Conservation (phyloP, 2,113 vertebrate genomes). For the Copsychus sechellarum region DNA sequence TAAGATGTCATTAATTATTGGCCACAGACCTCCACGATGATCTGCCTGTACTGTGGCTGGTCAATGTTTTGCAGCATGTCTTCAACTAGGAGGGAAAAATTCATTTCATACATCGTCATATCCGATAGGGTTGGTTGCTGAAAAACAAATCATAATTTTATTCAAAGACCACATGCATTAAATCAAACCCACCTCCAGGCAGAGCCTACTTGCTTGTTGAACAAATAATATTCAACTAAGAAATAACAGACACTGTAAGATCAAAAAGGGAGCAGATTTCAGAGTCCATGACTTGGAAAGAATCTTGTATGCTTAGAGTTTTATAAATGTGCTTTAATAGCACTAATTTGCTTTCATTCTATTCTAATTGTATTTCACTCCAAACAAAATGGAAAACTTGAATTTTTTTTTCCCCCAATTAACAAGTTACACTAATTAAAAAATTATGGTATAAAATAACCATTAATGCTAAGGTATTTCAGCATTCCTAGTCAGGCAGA, state of each 20-base stretch:
- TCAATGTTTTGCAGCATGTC: slow-evolving; percentile 92
- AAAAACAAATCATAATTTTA: slow-evolving; percentile 31
- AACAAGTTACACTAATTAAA: background rate
- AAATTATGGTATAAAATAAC: background rate
- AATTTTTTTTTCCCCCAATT: background rate
- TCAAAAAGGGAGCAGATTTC: background rate
- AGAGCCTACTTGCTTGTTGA: background rate
- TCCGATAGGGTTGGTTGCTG: slow-evolving; percentile 98
- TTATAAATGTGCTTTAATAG: background rate
- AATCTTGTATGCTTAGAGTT: background rate
- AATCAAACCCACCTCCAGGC: background rate
- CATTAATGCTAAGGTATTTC: background rate
- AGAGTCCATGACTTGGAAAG: background rate
- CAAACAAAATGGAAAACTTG: background rate
- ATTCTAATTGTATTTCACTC: background rate
- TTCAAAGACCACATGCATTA: background rate
- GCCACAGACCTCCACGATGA: slow-evolving; percentile 90
- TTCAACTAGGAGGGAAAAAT: slow-evolving; percentile 98
- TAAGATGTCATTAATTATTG: background rate
- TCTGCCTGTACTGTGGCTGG: slow-evolving; percentile 92
- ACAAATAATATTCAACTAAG: background rate
- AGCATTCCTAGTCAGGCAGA: background rate
- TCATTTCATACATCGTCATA: slow-evolving; percentile 99
- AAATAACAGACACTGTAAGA: background rate
- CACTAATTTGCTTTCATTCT: background rate